Base-by-base conservation (phyloP, 1,140 invertebrate species). In the Penaeus chinensis region DNA sequence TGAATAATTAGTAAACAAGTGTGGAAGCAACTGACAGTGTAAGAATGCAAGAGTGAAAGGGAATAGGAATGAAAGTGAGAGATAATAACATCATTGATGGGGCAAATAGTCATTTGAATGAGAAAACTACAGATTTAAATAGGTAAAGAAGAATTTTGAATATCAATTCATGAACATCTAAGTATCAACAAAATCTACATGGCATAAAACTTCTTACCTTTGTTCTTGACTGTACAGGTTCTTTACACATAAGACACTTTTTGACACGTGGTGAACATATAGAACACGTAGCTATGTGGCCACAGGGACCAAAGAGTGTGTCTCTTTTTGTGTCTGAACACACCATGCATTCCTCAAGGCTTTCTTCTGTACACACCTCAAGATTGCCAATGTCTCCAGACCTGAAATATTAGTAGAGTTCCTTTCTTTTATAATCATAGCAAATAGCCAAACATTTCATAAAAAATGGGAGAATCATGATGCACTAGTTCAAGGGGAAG, bases 251-350 rank as follows among this genome's bases (percentile, higher is more conserved):
- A 61, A 99, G 94, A 92, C 98, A 99, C 93, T 99, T 99, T 93
- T 99, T 99, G 85, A 99, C 97, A 83, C 97, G 94, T 0, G 96
- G 95, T 8, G 97, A 96, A 92, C 98, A 99, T 22, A 95, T 95
- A 74, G 96, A 96, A 92, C 98, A 99, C 91, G 97, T 98, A 87
- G 96, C 95, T 61, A 99, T 96, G 93, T 99, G 98, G 37, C 97
- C 96, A 91, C 98, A 99, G 1, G 98, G 98, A 88, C 94, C 94
- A 92, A 97, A 98, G 3, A 97, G 93, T 16, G 96, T 97, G 92
- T 99, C 97, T 10, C 97, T 93, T 92, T 98, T 98, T 83, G 95
- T 94, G 92, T 99, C 98, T 0, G 97, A 98, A 92, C 98, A 99
- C 8, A 99, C 96, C 91, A 99, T 95, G 92, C 98, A 99, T 92